A percentile compares a stretch with the other conserved stretches of the same genome.
Evolutionary conservation across 2,797 vertebrate genomes (phyloP).

Genomic region (Spondyliosoma cantharus): DNA sequence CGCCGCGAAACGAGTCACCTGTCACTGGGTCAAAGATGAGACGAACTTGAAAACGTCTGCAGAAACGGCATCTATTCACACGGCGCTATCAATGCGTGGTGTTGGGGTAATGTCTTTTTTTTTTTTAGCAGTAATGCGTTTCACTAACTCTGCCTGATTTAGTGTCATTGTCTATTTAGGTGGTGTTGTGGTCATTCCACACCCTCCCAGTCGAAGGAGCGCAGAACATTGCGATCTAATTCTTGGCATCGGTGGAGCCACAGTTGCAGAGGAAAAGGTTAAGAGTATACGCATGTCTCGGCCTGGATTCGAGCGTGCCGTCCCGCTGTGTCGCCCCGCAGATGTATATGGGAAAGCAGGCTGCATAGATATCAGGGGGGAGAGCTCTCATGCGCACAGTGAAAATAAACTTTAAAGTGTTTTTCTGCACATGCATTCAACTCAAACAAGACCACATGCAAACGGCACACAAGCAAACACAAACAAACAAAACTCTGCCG

Average conservation of each 20-base stretch:
- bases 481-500: conserved; percentile 13
- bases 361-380: background rate
- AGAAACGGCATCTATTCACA: background rate
- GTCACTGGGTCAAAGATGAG: conserved; percentile 10
- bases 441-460: background rate
- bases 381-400: background rate
- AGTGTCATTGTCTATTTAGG: conserved; percentile 17
- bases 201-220: conserved; percentile 13
- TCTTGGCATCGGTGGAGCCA: conserved; percentile 21
- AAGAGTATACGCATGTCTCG: conserved; percentile 43
- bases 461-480: conserved; percentile 14
- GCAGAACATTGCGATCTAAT: conserved; percentile 55
- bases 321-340: background rate
- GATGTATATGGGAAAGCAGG: background rate
- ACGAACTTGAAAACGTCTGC: background rate
- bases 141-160: conserved; percentile 16
- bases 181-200: background rate
- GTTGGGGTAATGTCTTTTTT: background rate
- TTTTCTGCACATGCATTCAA: background rate
- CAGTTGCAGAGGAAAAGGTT: conserved; percentile 51
- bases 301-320: background rate
- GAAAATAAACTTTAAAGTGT: conserved; percentile 24
- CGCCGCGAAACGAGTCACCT: background rate
- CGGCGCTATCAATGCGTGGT: conserved; percentile 15
- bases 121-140: background rate